phyloP scores from a whole-genome alignment of 2,888 invertebrate species.

The Fabriciana adippe region DNA sequence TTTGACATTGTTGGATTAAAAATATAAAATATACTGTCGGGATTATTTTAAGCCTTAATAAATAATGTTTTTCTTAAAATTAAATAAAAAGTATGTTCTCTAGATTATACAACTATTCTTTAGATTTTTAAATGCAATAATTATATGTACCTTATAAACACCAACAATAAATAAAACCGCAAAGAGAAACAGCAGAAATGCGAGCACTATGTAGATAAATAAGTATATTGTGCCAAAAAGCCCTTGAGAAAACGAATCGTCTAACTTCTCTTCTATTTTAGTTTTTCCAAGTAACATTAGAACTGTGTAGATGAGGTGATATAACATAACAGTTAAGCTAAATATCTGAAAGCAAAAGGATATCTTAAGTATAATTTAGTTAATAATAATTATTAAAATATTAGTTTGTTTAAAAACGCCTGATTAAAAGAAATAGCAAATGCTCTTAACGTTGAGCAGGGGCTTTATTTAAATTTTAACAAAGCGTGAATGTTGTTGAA shows the following conservation, averaged over 20 bases:
- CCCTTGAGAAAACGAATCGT: slow-evolving; percentile 54
- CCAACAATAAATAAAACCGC: slow-evolving; percentile 65
- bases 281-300: not conserved
- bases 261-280: slow-evolving; percentile 54
- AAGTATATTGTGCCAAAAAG: slow-evolving; percentile 49
- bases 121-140: not conserved
- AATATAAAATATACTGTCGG: no score
- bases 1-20: not conserved
- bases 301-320: slow-evolving; percentile 61
- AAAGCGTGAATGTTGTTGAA: slow-evolving; percentile 13
- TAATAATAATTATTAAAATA: no score
- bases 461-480: not conserved
- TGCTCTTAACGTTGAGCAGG: not conserved
- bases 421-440: slow-evolving; percentile 9
- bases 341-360: slow-evolving; percentile 59
- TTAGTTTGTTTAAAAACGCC: not conserved
- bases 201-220: slow-evolving; percentile 60
- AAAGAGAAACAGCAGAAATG: slow-evolving; percentile 62
- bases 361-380: not conserved
- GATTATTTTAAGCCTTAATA: no score
- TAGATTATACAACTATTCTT: not conserved
- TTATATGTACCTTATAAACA: slow-evolving; percentile 61
- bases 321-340: slow-evolving; percentile 65
- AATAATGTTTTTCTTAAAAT: not conserved
- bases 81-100: not conserved